These are phyloP conservation scores for Dolichallabes microphthalmus DNA, from an alignment of 2,113 vertebrate genomes.

Conservation along the genomic window DNA sequence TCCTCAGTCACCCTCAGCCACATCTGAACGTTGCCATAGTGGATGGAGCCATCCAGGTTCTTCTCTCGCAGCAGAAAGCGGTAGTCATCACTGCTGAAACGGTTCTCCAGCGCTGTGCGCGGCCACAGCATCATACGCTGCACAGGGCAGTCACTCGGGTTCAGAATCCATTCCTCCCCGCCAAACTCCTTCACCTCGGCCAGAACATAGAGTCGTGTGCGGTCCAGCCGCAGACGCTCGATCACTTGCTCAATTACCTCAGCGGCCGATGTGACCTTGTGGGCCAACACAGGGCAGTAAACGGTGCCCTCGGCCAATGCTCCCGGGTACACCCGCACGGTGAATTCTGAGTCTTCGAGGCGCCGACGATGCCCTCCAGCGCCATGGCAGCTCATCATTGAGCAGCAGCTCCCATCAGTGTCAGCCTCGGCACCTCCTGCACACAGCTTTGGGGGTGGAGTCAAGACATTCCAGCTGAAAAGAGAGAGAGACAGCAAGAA, in stretches of 20 bases:
- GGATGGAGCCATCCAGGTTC: constrained; percentile 93
- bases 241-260: constrained; percentile 92
- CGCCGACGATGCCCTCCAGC: constrained; percentile 92
- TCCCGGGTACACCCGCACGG: constrained; percentile 88
- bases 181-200: constrained; percentile 97
- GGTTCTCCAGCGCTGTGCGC: constrained; percentile 88
- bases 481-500: background rate
- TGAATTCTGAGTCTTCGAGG: constrained; percentile 90
- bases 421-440: constrained; percentile 63
- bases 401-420: constrained; percentile 85
- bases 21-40: constrained; percentile 92
- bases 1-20: constrained; percentile 92
- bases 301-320: constrained; percentile 89
- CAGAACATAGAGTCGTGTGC: constrained; percentile 88
- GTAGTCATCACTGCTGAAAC: constrained; percentile 87
- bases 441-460: constrained; percentile 57
- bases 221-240: constrained; percentile 82
- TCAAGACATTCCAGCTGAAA: constrained; percentile 79
- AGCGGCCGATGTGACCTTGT: constrained; percentile 87
- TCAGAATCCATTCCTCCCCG: constrained; percentile 97
- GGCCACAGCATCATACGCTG: constrained; percentile 98
- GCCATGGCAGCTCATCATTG: constrained; percentile 96
- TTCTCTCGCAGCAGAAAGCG: constrained; percentile 93
- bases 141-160: constrained; percentile 90
- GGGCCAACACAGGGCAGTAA: constrained; percentile 87